Base-by-base conservation (phyloP, 2,888 invertebrate genomes). In the Seira musarum region DNA sequence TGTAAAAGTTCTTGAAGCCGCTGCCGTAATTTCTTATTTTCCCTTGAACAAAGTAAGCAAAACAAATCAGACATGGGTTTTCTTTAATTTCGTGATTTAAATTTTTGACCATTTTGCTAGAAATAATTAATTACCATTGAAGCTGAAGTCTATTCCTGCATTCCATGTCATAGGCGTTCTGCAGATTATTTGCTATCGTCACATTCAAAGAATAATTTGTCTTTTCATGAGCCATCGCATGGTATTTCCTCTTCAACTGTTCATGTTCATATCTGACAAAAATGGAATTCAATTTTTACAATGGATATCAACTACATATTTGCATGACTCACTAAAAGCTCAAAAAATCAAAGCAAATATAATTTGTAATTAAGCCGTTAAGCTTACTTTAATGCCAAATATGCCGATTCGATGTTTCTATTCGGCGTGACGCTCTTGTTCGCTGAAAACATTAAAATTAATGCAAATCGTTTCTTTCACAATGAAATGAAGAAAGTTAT, bases 141-240 rank as follows among this genome's bases (percentile, higher is more conserved):
- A 83, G 68, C 21, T 83, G 76, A 22, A 68, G 25, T 21, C 82
- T 53, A 40, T 60, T 70, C 1, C 70, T 21, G 25, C 80, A 80
- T 72, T 83, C 82, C 70, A 78, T 74, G 60, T 83, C 82, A 57
- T 80, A 83, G 6, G 82, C 82, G 49, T 57, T 77, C 57, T 73
- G 76, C 10, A 83, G 73, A 35, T 71, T 80, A n/a, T 24, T 66
- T 1, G 67, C 74, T 17, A 82, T 68, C 0, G 65, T 53, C 21
- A 64, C 68, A 25, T 80, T 80, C 46, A 73, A 25, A 0, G 49
- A n/a, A 46, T 63, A 76, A 10, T 71, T 68, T 0, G 72, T 49
- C 53, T 78, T 80, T 10, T 80, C 78, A 3, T 64, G 21, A 24
- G 63, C 10, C 25, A 83, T 30, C 24, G 66, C 25, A 2, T 78